phyloP scores from a whole-genome alignment of 1,140 invertebrate species.

The Drosophila nikananu region DNA sequence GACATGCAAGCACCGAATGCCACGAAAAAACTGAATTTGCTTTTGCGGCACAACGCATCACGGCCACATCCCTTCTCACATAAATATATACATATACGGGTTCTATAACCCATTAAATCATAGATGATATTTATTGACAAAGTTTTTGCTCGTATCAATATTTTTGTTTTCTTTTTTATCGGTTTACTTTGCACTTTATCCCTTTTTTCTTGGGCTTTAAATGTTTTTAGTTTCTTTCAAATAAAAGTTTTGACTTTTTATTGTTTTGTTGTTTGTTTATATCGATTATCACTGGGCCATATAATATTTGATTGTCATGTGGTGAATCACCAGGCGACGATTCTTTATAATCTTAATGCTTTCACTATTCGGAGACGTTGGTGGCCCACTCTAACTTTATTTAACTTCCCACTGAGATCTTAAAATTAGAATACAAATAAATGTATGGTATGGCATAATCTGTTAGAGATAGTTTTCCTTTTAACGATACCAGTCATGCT shows the following conservation, averaged over 20 bases:
- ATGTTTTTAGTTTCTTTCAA: slow-evolving; percentile 14
- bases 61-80: not conserved
- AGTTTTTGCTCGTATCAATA: slow-evolving; percentile 67
- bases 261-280: slow-evolving; percentile 8
- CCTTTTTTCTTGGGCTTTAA: slow-evolving; percentile 17
- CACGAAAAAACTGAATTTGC: slow-evolving; percentile 16
- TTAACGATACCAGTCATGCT: not conserved
- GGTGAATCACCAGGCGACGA: not conserved
- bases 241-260: slow-evolving; percentile 38
- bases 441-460: not conserved
- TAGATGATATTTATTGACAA: slow-evolving; percentile 74
- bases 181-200: slow-evolving; percentile 26
- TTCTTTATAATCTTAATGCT: not conserved
- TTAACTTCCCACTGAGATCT: not conserved
- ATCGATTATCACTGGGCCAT: slow-evolving; percentile 15
- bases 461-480: not conserved
- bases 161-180: slow-evolving; percentile 52
- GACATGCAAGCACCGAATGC: slow-evolving; percentile 69
- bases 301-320: not conserved
- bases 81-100: slow-evolving; percentile 20
- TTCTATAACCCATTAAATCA: slow-evolving; percentile 48
- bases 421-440: not conserved
- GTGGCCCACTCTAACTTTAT: not conserved
- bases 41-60: slow-evolving; percentile 13
- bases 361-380: not conserved